Conservation (phyloP, 2,113 vertebrate genomes). For the Sigmodon hispidus region DNA sequence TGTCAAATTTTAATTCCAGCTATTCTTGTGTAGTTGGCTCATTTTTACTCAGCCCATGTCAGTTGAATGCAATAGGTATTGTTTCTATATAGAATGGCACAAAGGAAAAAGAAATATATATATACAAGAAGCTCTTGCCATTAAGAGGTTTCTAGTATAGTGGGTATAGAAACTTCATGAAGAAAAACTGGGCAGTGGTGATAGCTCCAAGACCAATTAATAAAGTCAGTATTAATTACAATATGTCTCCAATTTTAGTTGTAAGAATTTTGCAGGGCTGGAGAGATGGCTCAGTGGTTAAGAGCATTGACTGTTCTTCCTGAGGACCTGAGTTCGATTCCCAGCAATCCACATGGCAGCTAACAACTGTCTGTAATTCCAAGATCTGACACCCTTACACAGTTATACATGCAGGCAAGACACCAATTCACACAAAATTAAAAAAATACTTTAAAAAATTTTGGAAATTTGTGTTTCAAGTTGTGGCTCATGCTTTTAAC, state of each 20-base stretch:
- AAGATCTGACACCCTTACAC: no score
- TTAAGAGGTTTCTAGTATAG: constrained; percentile 29
- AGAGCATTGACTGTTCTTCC: no score
- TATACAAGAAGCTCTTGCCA: neutral
- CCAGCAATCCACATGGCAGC: no score
- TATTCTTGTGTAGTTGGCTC: constrained; percentile 33
- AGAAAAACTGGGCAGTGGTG: constrained; percentile 23
- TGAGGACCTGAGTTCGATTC: no score
- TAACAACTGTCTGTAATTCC: no score
- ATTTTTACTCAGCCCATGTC: constrained; percentile 37
- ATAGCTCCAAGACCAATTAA: constrained; percentile 35
- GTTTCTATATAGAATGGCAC: constrained; percentile 3
- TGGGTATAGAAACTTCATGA: constrained; percentile 41
- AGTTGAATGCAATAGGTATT: constrained; percentile 34
- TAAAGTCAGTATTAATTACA: constrained; percentile 60
- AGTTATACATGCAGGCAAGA: no score
- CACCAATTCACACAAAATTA: no score
- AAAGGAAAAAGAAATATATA: constrained; percentile 57
- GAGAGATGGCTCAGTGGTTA: no score
- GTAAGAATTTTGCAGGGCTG: neutral
- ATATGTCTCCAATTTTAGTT: constrained; percentile 45
- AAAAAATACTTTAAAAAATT: no score
- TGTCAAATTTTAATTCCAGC: constrained; percentile 14
- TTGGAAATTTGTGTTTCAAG: neutral
- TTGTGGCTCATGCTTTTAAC: neutral